These are phyloP conservation scores for Caenorhabditis sinica DNA, from an alignment of 2,888 invertebrate genomes.

Conservation along the genomic window DNA sequence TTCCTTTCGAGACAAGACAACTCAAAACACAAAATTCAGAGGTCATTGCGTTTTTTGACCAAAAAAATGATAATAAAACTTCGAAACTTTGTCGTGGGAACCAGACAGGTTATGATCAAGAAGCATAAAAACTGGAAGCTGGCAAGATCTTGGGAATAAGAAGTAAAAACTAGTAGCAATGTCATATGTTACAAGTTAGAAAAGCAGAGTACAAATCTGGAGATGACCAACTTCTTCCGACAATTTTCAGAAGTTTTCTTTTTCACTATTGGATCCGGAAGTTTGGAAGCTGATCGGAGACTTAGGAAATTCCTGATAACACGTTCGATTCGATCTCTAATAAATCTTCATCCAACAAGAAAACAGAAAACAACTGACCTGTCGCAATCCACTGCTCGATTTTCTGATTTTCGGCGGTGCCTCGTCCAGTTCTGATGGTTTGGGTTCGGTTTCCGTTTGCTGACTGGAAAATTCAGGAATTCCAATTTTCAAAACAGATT, in stretches of 20 bases:
- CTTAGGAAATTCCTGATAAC: not conserved
- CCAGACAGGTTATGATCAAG: not conserved
- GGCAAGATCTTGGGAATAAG: too few species aligned
- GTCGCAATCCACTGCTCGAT: slow-evolving; percentile 52
- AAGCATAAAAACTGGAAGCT: too few species aligned
- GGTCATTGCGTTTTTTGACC: not conserved
- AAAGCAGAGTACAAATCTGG: not conserved
- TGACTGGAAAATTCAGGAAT: slow-evolving; percentile 33
- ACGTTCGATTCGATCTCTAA: not conserved
- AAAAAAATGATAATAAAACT: not conserved
- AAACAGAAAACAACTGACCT: slow-evolving; percentile 39
- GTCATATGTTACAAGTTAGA: too few species aligned
- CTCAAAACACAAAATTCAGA: not conserved
- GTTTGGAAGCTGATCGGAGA: not conserved
- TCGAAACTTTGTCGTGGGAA: not conserved
- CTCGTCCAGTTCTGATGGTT: slow-evolving; percentile 9
- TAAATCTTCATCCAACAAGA: not conserved
- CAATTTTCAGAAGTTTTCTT: too few species aligned
- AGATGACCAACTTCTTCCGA: not conserved
- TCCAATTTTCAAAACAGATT: not conserved
- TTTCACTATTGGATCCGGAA: not conserved
- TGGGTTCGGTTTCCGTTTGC: slow-evolving; percentile 38
- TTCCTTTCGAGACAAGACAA: not conserved
- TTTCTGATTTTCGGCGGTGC: slow-evolving; percentile 31
- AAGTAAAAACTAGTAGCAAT: not conserved